phyloP scores from a whole-genome alignment of 1,140 invertebrate genomes.

The Vanessa tameamea region DNA sequence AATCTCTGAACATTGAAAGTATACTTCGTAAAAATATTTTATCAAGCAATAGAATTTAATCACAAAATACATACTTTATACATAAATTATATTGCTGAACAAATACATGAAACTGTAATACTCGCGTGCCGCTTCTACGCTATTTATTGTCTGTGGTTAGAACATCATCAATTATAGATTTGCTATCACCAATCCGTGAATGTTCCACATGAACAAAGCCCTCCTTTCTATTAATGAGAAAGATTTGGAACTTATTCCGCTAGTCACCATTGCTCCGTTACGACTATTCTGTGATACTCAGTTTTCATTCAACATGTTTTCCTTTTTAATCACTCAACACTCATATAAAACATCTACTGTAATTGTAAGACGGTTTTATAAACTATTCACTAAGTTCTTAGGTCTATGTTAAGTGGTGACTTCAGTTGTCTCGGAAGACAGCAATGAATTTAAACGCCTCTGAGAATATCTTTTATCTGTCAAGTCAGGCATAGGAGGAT shows the following conservation, averaged over 20 bases:
- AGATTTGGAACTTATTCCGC: background rate
- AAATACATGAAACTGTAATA: background rate
- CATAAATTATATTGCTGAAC: background rate
- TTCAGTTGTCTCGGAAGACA: background rate
- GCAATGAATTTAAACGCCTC: constrained; percentile 8
- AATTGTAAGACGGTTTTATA: no score
- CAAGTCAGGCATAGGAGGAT: constrained; percentile 12
- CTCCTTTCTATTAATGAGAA: background rate
- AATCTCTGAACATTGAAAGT: background rate
- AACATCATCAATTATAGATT: background rate
- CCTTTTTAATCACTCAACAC: background rate
- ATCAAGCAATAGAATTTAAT: background rate
- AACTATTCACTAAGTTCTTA: background rate
- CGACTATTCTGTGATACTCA: background rate
- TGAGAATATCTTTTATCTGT: constrained; percentile 20
- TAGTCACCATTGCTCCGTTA: background rate
- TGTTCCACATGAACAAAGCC: background rate
- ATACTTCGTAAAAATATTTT: background rate
- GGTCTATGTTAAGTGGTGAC: background rate
- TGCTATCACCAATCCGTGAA: background rate
- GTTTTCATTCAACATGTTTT: background rate
- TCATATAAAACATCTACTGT: no score
- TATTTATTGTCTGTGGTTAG: background rate
- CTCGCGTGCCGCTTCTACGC: no score
- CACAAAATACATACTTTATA: background rate